Evolutionary conservation across 2,888 invertebrate species (phyloP).

Genomic region (Meiosimyza platycephala): DNA sequence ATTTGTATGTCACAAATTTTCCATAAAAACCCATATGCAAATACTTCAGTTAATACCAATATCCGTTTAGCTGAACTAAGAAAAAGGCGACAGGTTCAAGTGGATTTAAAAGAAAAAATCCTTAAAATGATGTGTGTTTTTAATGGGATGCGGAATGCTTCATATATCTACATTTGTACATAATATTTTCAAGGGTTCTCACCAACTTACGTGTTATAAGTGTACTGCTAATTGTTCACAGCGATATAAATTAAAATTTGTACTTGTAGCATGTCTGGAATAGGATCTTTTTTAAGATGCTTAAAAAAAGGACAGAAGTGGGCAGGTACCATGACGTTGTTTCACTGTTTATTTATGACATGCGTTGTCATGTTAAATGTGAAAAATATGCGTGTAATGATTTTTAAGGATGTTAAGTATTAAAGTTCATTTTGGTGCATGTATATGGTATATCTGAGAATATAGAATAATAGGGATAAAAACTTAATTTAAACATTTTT

Average conservation of each 20-base stretch:
- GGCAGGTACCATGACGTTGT: slow-evolving; percentile 25
- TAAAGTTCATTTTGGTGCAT: neutral
- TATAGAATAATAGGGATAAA: no score
- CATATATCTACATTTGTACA: neutral
- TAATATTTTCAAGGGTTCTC: neutral
- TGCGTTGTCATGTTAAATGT: neutral
- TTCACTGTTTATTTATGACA: slow-evolving; percentile 21
- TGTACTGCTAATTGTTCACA: slow-evolving; percentile 32
- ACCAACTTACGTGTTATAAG: neutral
- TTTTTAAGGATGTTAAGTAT: neutral
- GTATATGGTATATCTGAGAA: no score
- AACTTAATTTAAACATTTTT: no score
- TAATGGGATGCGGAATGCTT: neutral
- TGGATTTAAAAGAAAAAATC: neutral
- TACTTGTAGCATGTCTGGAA: neutral
- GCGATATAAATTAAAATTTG: neutral
- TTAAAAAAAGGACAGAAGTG: neutral
- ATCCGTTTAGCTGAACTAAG: slow-evolving; percentile 19
- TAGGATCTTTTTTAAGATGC: no score
- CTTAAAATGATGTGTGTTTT: neutral
- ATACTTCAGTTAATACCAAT: slow-evolving; percentile 25
- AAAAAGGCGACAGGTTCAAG: slow-evolving; percentile 4
- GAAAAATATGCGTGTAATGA: neutral
- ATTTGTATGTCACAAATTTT: neutral
- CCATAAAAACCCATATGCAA: neutral